Evolutionary conservation across 2,888 invertebrate species (phyloP), one percentile per base, ranked within the genome.

Genomic region (Andrena minutula): DNA sequence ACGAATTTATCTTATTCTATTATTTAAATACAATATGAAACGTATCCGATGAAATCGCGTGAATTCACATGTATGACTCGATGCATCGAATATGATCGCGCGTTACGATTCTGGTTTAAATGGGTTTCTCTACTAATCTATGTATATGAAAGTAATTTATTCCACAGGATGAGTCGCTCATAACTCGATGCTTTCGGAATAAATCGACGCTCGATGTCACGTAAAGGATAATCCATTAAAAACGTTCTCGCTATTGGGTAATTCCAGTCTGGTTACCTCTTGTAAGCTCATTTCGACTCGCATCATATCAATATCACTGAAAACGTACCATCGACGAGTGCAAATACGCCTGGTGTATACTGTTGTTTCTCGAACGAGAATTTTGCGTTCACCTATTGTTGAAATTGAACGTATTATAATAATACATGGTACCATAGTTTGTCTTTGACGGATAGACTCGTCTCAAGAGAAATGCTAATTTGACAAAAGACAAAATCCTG

Each of bases 1-100:
- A 86, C 75, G 80, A 85, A 79, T 85, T 72, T 63, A 53, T 85
- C 83, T 80, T 82, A 85, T 51, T 71, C 66, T 77, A 82, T 76
- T 68, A 49, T 79, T 83, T 82, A 80, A 85, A 79, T 80, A 80
- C 80, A 83, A 83, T 82, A 75, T 64, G 66, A 80, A 65, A 70
- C 41, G 71, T 71, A 30, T 83, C 75, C 74, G 28, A 63, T 75
- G 70, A 61, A 53, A 53, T 41, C 56, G 51, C 32, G 64, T 65
- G 66, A 56, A 51, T 58, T 28, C 20, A n/a, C n/a, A 20, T 20
- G 20, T 51, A 3, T 64, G 26, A 23, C 51, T 51, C 65, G 51
- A 30, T 53, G 68, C 23, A 63, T 63, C 20, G 68, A 72, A 60
- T 60, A 58, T 61, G 63, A 28, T 65, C 49, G 51, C 73, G 58